Evolutionary conservation across 2,113 vertebrate genomes (phyloP).

Genomic region (Hippoglossus stenolepis): DNA sequence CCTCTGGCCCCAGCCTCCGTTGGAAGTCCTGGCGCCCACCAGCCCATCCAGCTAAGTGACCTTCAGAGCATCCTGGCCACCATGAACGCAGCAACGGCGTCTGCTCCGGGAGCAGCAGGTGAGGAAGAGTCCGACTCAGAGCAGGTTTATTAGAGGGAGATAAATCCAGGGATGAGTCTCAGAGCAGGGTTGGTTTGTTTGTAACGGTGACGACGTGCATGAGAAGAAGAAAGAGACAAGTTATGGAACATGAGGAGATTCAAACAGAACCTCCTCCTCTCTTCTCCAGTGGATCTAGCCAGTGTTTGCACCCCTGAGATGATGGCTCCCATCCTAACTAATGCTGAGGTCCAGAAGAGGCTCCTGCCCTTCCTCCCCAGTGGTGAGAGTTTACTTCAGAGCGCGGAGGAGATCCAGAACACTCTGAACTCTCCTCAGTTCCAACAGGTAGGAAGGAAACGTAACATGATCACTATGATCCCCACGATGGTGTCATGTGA

Average conservation of each 20-base stretch:
- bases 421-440: constrained; percentile 97
- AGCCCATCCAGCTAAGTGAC: constrained; percentile 97
- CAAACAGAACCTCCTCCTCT: neutral
- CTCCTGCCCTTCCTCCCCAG: constrained; percentile 95
- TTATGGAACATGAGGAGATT: no score
- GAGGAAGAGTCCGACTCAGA: neutral
- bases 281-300: constrained; percentile 89
- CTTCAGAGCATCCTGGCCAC: constrained; percentile 98
- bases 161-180: no score
- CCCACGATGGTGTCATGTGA: neutral
- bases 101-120: constrained; percentile 86
- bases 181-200: no score
- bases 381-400: constrained; percentile 93
- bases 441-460: constrained; percentile 87
- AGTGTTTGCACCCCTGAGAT: constrained; percentile 95
- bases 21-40: constrained; percentile 83
- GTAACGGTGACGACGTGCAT: no score
- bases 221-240: no score
- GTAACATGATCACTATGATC: no score
- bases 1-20: constrained; percentile 57
- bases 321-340: constrained; percentile 97
- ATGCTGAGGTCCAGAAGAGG: constrained; percentile 94
- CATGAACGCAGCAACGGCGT: constrained; percentile 89
- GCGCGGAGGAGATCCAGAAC: constrained; percentile 94
- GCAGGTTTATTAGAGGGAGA: no score